Evolutionary conservation across 2,797 vertebrate species (phyloP), one percentile per base, ranked within the genome.

Genomic region (Apogon talboti): DNA sequence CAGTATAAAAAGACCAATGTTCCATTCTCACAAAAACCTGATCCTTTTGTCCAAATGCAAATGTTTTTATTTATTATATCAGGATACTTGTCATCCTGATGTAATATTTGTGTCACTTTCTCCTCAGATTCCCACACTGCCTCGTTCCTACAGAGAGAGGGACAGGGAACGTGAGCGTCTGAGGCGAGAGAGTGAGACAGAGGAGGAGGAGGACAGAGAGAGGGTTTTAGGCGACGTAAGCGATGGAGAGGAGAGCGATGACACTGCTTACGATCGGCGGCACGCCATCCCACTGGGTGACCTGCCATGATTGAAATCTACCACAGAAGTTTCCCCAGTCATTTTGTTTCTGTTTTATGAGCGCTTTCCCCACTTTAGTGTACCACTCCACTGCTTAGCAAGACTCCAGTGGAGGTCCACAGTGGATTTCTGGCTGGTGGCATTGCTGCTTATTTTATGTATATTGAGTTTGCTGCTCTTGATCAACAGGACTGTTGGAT

Each of bases 181-280:
- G 70, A 75, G 86, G 51, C 72, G 77, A 35, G 91, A 87, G 66
- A 94, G 92, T 0, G 92, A 93, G 51, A 93, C 93, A 0, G 93
- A 94, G 59, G 92, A 94, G 33, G 92, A 93, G 0, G 91, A 93
- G 21, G 94, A 93, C 59, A 86, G 86, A 49, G 89, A 89, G 21
- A 64, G 90, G 66, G 89, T 81, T 14, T 37, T 91, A 66, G 72
- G 88, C 0, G 90, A 89, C 37, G 63, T 72, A 0, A 94, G 93
- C 15, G 93, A 93, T 0, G 92, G 91, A 1, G 93, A 94, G 65
- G 93, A 94, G 81, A 94, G 93, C 1, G 93, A 93, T 1, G 92
- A 94, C 81, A 92, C 93, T 0, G 91, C 92, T 0, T 95, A 94
- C 1, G 93, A 94, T 49, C 85, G 93, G 41, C 89, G 92, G 64